These are phyloP conservation scores for Ammodytes dubius DNA, from an alignment of 2,113 vertebrate genomes.

Conservation along the genomic window DNA sequence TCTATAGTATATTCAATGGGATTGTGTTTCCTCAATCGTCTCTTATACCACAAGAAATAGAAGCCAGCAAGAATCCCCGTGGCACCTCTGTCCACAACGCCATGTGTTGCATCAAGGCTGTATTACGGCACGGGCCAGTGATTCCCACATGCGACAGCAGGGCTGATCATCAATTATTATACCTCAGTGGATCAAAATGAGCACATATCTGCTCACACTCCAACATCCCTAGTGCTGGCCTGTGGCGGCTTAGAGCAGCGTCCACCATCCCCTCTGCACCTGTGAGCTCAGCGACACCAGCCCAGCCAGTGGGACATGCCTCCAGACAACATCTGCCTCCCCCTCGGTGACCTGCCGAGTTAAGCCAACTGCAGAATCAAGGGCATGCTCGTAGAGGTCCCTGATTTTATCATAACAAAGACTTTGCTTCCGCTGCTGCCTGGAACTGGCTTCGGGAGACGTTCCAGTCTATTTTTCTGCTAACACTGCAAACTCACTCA, in stretches of 20 bases:
- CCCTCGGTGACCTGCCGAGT: constrained; percentile 76
- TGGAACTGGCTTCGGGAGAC: constrained; percentile 73
- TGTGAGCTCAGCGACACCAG: constrained; percentile 81
- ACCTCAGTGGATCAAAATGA: constrained; percentile 86
- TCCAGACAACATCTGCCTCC: constrained; percentile 86
- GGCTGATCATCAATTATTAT: constrained; percentile 89
- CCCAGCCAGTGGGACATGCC: constrained; percentile 77
- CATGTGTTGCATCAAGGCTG: constrained; percentile 79
- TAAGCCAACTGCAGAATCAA: constrained; percentile 82
- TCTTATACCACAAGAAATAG: constrained; percentile 57
- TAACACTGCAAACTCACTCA: constrained; percentile 52
- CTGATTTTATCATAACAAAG: constrained; percentile 78
- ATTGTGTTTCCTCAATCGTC: constrained; percentile 34
- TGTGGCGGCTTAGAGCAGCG: constrained; percentile 55
- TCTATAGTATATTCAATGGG: constrained; percentile 33
- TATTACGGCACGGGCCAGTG: constrained; percentile 78
- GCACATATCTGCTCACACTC: constrained; percentile 75
- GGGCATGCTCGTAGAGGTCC: constrained; percentile 70
- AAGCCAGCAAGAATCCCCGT: constrained; percentile 59
- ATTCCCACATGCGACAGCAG: constrained; percentile 84
- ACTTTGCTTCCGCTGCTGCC: constrained; percentile 52
- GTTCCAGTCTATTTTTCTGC: constrained; percentile 72
- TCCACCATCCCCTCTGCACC: constrained; percentile 75
- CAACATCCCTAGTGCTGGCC: constrained; percentile 61
- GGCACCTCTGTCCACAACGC: constrained; percentile 69